A percentile compares a stretch with the other conserved stretches of the same genome.
Conservation (phyloP, 2,113 vertebrate genomes). For the Catharus minimus region DNA sequence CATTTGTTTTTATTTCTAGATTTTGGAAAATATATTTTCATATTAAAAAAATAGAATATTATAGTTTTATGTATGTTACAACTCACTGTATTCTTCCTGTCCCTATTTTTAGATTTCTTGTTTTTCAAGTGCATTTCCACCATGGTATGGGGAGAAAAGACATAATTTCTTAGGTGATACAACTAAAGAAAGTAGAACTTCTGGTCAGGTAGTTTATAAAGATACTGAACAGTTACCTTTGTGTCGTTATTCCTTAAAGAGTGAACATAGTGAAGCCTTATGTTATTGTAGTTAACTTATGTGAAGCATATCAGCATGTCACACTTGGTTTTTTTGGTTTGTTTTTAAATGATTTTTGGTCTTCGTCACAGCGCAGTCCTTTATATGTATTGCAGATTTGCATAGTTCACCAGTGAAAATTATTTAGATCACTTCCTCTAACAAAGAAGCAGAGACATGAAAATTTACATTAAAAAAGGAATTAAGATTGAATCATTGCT, state of each 20-base stretch:
- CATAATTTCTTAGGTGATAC: background rate
- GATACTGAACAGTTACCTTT: background rate
- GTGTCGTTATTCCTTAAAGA: background rate
- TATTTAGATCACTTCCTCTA: background rate
- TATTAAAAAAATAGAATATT: fast-evolving
- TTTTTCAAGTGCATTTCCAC: background rate
- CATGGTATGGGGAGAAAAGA: background rate
- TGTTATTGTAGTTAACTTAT: background rate
- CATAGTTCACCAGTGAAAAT: background rate
- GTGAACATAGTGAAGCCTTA: background rate
- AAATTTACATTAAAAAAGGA: background rate
- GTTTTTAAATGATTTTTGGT: background rate
- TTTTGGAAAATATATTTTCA: background rate
- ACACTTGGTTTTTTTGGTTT: background rate
- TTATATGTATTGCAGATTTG: background rate
- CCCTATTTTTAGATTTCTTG: background rate
- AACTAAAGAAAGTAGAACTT: background rate
- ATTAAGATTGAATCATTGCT: background rate
- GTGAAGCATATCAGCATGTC: background rate
- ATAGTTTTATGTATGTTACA: background rate
- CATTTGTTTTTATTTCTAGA: background rate
- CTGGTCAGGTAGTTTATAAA: background rate
- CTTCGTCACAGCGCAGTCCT: background rate
- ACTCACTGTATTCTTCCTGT: background rate
- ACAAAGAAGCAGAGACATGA: background rate